A percentile compares a stretch with the other conserved stretches of the same genome.
Conservation (phyloP, 2,888 invertebrate species). For the Trisateles emortualis region DNA sequence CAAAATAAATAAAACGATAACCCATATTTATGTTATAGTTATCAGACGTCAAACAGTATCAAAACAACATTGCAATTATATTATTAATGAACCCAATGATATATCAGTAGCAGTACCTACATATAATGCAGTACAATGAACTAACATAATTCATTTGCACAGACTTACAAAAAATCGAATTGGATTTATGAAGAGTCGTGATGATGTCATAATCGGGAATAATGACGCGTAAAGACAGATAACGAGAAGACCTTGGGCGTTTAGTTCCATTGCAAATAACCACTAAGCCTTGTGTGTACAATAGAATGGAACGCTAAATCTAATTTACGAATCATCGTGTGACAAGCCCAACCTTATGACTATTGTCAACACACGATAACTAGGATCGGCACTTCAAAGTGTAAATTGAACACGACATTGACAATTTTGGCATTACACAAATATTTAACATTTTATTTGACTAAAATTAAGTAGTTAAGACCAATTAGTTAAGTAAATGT, state of each 20-base stretch:
- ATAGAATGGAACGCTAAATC: constrained; percentile 21
- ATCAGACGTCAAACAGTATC: constrained; percentile 25
- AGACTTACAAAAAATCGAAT: constrained; percentile 20
- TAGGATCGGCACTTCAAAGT: constrained; percentile 1
- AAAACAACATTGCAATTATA: constrained; percentile 12
- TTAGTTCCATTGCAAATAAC: constrained; percentile 52
- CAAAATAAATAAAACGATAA: constrained; percentile 29
- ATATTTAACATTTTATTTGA: constrained; percentile 11
- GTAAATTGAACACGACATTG: constrained; percentile 9
- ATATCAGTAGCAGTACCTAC: not conserved
- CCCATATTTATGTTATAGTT: constrained; percentile 27
- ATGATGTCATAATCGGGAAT: constrained; percentile 55
- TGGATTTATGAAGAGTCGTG: constrained; percentile 21
- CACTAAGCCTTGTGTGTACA: constrained; percentile 36
- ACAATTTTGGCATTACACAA: constrained; percentile 14
- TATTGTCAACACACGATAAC: not conserved
- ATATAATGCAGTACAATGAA: constrained; percentile 8
- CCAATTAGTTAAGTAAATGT: not conserved
- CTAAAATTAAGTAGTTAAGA: not conserved
- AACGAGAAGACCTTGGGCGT: constrained; percentile 55
- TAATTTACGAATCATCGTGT: constrained; percentile 18
- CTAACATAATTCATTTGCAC: constrained; percentile 7
- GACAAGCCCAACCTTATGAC: constrained; percentile 11
- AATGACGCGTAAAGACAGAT: constrained; percentile 58
- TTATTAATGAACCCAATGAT: constrained; percentile 9